Evolutionary conservation across 2,113 vertebrate genomes (phyloP), one percentile per base, ranked within the genome.

Genomic region (Psittacula cyanocephala): DNA sequence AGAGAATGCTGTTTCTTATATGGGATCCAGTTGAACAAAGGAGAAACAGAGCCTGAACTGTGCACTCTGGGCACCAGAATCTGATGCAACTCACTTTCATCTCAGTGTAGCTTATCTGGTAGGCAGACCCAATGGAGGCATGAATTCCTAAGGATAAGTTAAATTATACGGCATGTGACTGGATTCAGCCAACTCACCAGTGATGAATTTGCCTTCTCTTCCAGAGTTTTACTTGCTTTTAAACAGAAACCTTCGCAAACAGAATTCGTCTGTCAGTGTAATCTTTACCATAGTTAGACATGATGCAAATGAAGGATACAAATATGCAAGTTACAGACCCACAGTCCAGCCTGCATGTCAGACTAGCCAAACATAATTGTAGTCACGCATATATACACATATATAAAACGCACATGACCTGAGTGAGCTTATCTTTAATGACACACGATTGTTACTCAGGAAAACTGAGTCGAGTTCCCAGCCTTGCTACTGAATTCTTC

Each of bases 61-160:
- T 20, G 65, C 44, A 74, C 91, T 86, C 95, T 75, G 89, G 94
- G 91, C 84, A 95, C 86, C 88, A 72, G 93, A 95, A 95, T 89
- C 87, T 93, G 79, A 95, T 82, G 67, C 80, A 95, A 95, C 88
- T 95, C 95, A 59, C 93, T 98, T 97, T 96, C 91, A 81, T 92
- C 79, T 98, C 81, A 2, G 77, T 59, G 53, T 41, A 81, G 94
- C 95, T 97, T 97, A 91, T 96, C 96, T 95, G 79, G 69, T 90
- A 97, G 93, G 95, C 95, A 98, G 96, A 96, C 80, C 91, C 89
- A 95, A 93, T 62, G 80, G 88, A 97, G 93, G 97, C 96, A 96
- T 77, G 96, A 95, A 97, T 97, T 98, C 95, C 97, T 96, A 76
- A 96, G 96, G 96, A 97, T 97, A 75, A 80, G 95, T 97, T 97